A percentile compares a stretch with the other conserved stretches of the same genome.
Evolutionary conservation across 2,113 vertebrate species (phyloP).

Genomic region (Rutilus rutilus): DNA sequence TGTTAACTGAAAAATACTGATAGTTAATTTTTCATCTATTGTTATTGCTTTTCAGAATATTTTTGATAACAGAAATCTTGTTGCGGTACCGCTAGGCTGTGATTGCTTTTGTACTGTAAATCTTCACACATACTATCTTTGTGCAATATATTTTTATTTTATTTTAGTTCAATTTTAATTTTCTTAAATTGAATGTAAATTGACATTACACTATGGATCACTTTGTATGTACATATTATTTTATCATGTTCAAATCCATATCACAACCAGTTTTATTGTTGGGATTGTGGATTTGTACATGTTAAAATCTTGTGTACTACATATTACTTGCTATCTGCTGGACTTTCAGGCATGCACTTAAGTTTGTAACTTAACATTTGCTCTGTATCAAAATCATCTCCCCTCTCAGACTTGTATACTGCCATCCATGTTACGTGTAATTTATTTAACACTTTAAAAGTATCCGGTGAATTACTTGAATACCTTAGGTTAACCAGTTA

Average conservation of each 20-base stretch:
- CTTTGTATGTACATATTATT: slow-evolving; percentile 1
- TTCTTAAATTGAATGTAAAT: slow-evolving; percentile 13
- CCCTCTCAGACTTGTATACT: not conserved
- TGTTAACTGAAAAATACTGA: not conserved
- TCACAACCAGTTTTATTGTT: not conserved
- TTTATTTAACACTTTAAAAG: not conserved
- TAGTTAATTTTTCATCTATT: slow-evolving; percentile 8
- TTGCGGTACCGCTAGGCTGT: slow-evolving; percentile 36
- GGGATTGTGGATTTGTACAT: not conserved
- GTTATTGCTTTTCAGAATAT: not conserved
- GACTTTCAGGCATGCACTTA: slow-evolving; percentile 22
- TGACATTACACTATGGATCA: not conserved
- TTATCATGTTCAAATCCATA: slow-evolving; percentile 19
- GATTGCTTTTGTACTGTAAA: slow-evolving; percentile 30
- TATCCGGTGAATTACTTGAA: not conserved
- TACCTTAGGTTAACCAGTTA: not conserved
- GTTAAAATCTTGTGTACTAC: not conserved
- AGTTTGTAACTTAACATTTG: slow-evolving; percentile 56
- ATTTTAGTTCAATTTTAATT: slow-evolving; percentile 30
- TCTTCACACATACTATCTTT: not conserved
- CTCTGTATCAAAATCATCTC: slow-evolving; percentile 62
- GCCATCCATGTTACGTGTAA: slow-evolving; percentile 9
- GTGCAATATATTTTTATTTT: slow-evolving; percentile 47
- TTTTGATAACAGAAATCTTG: not conserved
- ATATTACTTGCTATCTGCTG: not conserved